These are phyloP conservation scores for Morpho helenor DNA, from an alignment of 2,888 invertebrate genomes.

Conservation along the genomic window DNA sequence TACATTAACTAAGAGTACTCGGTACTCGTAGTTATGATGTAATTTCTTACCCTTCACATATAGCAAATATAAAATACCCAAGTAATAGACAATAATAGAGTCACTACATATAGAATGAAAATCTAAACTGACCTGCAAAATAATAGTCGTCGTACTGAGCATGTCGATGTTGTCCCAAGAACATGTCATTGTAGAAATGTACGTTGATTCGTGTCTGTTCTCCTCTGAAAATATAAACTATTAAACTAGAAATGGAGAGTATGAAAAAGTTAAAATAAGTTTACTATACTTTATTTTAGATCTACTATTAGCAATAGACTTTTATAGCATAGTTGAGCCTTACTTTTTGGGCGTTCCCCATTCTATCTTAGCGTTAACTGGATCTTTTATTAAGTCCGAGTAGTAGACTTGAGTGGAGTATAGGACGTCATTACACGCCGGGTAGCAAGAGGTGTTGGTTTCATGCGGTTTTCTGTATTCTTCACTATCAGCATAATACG, in stretches of 20 bases:
- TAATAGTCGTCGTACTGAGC: slow-evolving; percentile 71
- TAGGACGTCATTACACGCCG: slow-evolving; percentile 64
- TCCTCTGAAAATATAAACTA: slow-evolving; percentile 39
- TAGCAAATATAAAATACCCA: too few species aligned
- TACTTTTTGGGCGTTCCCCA: slow-evolving; percentile 34
- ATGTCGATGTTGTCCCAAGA: slow-evolving; percentile 67
- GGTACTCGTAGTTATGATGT: too few species aligned
- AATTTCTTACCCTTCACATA: too few species aligned
- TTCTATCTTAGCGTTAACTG: slow-evolving; percentile 12
- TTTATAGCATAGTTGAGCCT: background rate
- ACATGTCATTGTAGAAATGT: slow-evolving; percentile 67
- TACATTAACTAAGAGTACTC: too few species aligned
- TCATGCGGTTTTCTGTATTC: slow-evolving; percentile 42
- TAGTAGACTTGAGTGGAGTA: slow-evolving; percentile 69
- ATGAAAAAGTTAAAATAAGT: too few species aligned
- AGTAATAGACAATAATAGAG: too few species aligned
- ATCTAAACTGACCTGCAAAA: slow-evolving; percentile 51
- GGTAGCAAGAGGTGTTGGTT: slow-evolving; percentile 55
- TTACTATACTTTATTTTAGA: too few species aligned
- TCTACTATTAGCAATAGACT: too few species aligned
- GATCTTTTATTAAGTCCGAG: slow-evolving; percentile 49
- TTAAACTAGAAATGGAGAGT: background rate
- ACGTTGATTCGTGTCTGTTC: slow-evolving; percentile 64
- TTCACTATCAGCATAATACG: slow-evolving; percentile 61
- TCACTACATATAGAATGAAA: too few species aligned